Evolutionary conservation across 2,113 vertebrate genomes (phyloP).

Genomic region (Pterocles gutturalis): DNA sequence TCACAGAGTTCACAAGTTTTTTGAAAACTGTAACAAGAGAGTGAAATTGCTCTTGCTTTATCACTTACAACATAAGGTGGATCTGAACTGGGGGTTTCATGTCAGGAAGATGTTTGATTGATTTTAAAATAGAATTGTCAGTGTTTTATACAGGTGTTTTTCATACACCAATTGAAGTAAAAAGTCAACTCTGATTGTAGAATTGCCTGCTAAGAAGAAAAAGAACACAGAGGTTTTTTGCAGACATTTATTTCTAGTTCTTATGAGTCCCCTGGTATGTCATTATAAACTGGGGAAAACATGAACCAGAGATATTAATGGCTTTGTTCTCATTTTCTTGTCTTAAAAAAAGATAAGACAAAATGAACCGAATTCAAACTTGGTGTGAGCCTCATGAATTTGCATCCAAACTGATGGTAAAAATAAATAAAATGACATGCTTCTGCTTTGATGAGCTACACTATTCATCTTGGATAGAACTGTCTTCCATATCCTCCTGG

Average conservation of each 20-base stretch:
- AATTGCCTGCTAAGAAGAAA: neutral
- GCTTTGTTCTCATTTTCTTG: neutral
- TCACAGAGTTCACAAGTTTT: neutral
- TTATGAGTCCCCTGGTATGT: conserved; percentile 5
- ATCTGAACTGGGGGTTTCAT: neutral
- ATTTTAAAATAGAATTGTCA: conserved; percentile 34
- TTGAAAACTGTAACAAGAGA: neutral
- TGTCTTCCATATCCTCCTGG: neutral
- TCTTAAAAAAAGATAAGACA: neutral
- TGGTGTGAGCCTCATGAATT: neutral
- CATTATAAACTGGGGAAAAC: conserved; percentile 27
- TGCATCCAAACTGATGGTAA: neutral
- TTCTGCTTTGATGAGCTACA: conserved; percentile 2
- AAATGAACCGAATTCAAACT: neutral
- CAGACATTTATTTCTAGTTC: conserved; percentile 12
- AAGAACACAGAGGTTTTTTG: neutral
- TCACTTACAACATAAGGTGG: neutral
- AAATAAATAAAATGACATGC: neutral
- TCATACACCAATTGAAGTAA: neutral
- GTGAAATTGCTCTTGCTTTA: conserved; percentile 5
- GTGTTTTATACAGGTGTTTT: neutral
- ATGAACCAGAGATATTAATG: neutral
- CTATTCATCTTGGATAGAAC: neutral
- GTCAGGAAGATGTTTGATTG: neutral
- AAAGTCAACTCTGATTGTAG: neutral